Base-by-base conservation (phyloP, 2,113 vertebrate species). In the Pardalotus punctatus region DNA sequence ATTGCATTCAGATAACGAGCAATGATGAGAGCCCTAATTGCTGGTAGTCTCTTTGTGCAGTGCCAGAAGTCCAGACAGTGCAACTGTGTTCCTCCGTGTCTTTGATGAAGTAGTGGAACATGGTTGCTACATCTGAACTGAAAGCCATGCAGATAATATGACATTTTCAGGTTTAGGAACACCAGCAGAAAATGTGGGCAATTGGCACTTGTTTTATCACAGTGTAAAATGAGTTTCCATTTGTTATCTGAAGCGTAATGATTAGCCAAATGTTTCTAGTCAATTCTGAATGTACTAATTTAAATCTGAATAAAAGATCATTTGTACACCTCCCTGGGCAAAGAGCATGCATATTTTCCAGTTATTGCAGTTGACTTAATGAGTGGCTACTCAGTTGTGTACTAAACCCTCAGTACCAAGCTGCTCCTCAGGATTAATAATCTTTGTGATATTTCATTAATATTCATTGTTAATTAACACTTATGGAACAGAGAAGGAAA, bases 391-490 rank as follows among this genome's bases (percentile, higher is more conserved):
- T 92, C 0, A 0, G 62, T 82, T 90, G 58, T 82, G 23, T 88
- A 69, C 48, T 51, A 51, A 80, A 22, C 14, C 17, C 40, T 86
- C 22, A 45, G 28, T 43, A 48, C 14, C 10, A 73, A 48, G 13
- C 18, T 65, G 23, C 28, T 93, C 31, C 35, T 67, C 51, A 69
- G 54, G 43, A 87, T 76, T 93, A 92, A 94, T 85, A 79, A 76
- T 69, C 53, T 72, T 91, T 69, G 38, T 66, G 36, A 69, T 88
- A 76, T 87, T 90, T 80, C 88, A 94, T 94, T 95, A 94, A 92
- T 94, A 88, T 82, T 94, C 15, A 85, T 56, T 92, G 79, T 92
- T 92, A 95, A 92, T 93, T 96, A 92, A 95, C 64, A 50, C 25
- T 78, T 89, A 73, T 9, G 12, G 71, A 78, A 85, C 18, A 65